phyloP scores from a whole-genome alignment of 2,888 invertebrate genomes.

The Heteromyza rotundicornis region DNA sequence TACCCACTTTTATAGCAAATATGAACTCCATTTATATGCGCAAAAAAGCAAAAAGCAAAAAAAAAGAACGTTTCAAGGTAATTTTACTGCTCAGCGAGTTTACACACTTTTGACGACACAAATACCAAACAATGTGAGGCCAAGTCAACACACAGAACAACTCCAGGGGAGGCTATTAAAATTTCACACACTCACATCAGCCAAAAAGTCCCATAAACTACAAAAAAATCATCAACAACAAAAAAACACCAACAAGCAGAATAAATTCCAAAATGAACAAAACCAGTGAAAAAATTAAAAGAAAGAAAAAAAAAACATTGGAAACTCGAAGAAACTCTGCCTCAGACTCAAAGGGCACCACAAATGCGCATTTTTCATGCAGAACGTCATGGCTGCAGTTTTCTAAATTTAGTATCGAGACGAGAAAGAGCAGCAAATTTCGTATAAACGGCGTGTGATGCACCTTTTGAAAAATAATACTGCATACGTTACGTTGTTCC shows the following conservation, averaged over 20 bases:
- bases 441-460: not conserved
- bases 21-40: too few species aligned
- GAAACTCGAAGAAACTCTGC: not conserved
- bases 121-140: too few species aligned
- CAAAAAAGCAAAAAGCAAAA: too few species aligned
- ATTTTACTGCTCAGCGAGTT: not conserved
- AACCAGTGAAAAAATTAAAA: not conserved
- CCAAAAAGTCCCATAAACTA: too few species aligned
- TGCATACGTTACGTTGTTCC: not conserved
- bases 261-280: slow-evolving; percentile 39
- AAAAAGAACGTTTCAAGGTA: not conserved
- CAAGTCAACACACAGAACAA: not conserved
- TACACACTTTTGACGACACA: not conserved
- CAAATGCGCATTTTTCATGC: not conserved
- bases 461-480: not conserved
- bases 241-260: too few species aligned
- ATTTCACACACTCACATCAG: slow-evolving; percentile 56
- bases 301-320: too few species aligned
- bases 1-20: too few species aligned
- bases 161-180: slow-evolving; percentile 45
- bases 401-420: not conserved
- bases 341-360: not conserved
- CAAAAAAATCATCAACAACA: too few species aligned
- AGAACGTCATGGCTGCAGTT: not conserved
- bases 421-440: not conserved